A percentile compares a stretch with the other conserved stretches of the same genome.
phyloP scores from a whole-genome alignment of 2,797 vertebrate species.

The Onychomys leucogaster region DNA sequence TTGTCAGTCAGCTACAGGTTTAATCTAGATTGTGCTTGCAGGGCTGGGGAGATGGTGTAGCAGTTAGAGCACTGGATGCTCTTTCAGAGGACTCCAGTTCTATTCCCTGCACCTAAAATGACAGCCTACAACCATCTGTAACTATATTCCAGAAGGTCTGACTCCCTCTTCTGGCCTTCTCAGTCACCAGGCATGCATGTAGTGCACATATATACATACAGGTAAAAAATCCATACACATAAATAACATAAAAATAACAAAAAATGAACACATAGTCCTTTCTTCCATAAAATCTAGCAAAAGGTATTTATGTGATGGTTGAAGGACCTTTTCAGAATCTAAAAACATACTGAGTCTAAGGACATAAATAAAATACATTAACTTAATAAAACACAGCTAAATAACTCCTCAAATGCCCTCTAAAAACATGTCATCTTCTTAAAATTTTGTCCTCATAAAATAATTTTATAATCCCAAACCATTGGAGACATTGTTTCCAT shows the following conservation, averaged over 20 bases:
- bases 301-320: neutral
- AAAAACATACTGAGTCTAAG: neutral
- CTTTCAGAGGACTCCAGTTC: neutral
- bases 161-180: neutral
- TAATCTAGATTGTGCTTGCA: constrained; percentile 8
- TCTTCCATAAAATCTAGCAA: neutral
- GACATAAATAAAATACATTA: constrained; percentile 5
- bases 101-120: neutral
- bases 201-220: neutral
- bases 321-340: neutral
- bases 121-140: neutral
- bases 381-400: constrained; percentile 8
- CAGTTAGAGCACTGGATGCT: neutral
- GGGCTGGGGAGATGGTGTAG: neutral
- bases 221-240: neutral
- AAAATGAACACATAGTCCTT: neutral
- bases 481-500: neutral
- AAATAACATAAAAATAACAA: neutral
- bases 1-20: neutral
- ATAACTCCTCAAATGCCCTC: neutral
- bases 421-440: neutral
- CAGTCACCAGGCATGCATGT: neutral
- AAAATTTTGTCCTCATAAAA: constrained; percentile 33
- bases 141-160: no score
- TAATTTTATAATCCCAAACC: neutral